Evolutionary conservation across 2,113 vertebrate species (phyloP), one percentile per base, ranked within the genome.

Genomic region (Nothocercus nigrocapillus): DNA sequence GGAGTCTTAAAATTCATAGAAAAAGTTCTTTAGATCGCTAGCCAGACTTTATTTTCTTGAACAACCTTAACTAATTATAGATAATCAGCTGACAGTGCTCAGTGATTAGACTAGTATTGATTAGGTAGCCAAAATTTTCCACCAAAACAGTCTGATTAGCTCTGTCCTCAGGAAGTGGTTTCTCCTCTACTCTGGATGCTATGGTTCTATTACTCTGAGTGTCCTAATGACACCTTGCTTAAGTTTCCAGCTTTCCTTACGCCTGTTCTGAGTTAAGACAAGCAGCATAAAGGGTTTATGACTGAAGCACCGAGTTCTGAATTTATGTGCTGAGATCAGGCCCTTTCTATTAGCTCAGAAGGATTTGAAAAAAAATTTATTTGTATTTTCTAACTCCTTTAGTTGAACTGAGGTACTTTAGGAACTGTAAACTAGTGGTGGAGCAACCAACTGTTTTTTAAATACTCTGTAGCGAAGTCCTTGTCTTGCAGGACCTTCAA

Each of bases 391-490:
- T 83, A 38, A 58, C 30, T 42, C 24, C 36, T 36, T 36, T 36
- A 36, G 36, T 36, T 36, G 28, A 69, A 14, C 11, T 42, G 32
- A 49, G 17, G 17, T 22, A 49, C 21, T 7, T 44, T 24, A 40
- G 38, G 32, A 78, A 8, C 16, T 47, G 7, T 24, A 36, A 8
- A 1, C 11, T 32, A 38, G 11, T 12, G 11, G 7, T 36, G 62
- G 30, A 20, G 11, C 0, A 0, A 18, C 13, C 13, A 12, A 17
- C 32, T 2, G 0, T 8, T 18, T 36, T 74, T 18, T 24, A 53
- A 36, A 36, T n/a, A 6, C 21, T 69, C 56, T 61, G 54, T 27
- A 64, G 72, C 15, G 36, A 69, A 74, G 25, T 42, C 30, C 30
- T 66, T 30, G 2, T 5, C 21, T 9, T 53, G 66, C 38, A 56